Conservation (phyloP, 2,888 invertebrate species). For the Scrobipalpa costella region DNA sequence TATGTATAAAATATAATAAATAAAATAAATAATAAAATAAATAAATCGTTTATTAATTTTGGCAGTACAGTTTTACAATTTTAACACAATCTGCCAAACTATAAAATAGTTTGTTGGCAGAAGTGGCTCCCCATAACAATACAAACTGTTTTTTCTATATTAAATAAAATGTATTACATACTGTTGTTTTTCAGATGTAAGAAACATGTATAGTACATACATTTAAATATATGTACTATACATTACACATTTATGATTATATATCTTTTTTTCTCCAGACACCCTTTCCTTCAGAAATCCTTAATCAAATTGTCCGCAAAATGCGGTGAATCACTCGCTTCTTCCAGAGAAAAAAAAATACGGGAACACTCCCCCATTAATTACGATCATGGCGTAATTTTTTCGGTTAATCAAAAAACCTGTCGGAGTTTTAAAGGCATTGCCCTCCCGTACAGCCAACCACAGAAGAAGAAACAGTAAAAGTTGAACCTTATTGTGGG, state of each 20-base stretch:
- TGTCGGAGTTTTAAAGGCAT: slow-evolving; percentile 56
- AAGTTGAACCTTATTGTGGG: neutral
- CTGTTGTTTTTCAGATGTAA: too few species aligned
- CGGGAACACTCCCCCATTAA: slow-evolving; percentile 60
- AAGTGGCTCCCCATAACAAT: too few species aligned
- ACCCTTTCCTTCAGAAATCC: slow-evolving; percentile 37
- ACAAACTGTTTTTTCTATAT: too few species aligned
- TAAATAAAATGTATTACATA: too few species aligned
- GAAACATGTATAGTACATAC: too few species aligned
- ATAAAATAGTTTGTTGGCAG: too few species aligned
- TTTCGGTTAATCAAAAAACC: slow-evolving; percentile 70
- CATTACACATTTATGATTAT: neutral
- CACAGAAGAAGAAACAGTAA: neutral
- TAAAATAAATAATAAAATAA: too few species aligned
- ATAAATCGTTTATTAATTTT: too few species aligned
- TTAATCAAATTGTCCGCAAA: slow-evolving; percentile 42
- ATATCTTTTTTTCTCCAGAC: slow-evolving; percentile 19
- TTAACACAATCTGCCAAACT: too few species aligned
- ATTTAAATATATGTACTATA: too few species aligned
- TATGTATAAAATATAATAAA: too few species aligned
- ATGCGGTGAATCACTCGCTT: slow-evolving; percentile 50
- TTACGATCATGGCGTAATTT: slow-evolving; percentile 60
- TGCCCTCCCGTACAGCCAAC: slow-evolving; percentile 53
- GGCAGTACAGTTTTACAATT: too few species aligned
- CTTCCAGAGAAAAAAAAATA: slow-evolving; percentile 39